Conservation (phyloP, 2,888 invertebrate species). For the Lasioglossum calceatum region DNA sequence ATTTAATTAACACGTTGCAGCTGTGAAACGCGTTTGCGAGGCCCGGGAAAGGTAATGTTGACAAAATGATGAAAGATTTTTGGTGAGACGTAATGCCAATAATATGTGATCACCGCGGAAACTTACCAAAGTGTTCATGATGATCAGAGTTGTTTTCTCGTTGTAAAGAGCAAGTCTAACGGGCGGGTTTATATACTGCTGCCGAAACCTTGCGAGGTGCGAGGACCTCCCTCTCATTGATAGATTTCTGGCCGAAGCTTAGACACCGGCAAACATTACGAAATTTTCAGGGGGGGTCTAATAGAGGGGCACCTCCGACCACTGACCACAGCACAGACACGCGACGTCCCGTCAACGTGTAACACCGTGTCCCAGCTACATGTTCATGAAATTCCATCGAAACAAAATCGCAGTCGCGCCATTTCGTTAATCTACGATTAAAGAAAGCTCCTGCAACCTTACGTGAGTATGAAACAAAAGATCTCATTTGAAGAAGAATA, state of each 20-base stretch:
- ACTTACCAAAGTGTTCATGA: slow-evolving; percentile 74
- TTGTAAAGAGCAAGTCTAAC: slow-evolving; percentile 63
- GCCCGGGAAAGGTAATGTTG: neutral
- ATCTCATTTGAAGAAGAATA: neutral
- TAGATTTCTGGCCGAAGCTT: slow-evolving; percentile 59
- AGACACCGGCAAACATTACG: slow-evolving; percentile 62
- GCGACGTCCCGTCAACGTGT: slow-evolving; percentile 34
- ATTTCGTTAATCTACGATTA: slow-evolving; percentile 16
- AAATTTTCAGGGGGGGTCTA: slow-evolving; percentile 57
- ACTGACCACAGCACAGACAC: slow-evolving; percentile 24
- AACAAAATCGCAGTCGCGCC: slow-evolving; percentile 26
- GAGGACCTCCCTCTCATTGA: slow-evolving; percentile 72
- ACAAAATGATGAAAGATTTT: slow-evolving; percentile 2
- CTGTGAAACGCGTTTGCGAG: neutral
- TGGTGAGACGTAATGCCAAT: neutral
- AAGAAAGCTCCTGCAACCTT: slow-evolving; percentile 17
- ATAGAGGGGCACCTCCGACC: slow-evolving; percentile 50
- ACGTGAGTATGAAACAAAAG: slow-evolving; percentile 46
- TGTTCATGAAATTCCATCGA: slow-evolving; percentile 29
- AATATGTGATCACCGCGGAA: slow-evolving; percentile 13
- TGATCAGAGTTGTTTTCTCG: slow-evolving; percentile 63
- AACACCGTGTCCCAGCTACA: slow-evolving; percentile 31
- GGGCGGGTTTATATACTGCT: slow-evolving; percentile 73
- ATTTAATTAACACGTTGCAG: neutral
- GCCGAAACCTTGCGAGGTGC: slow-evolving; percentile 70